These are phyloP conservation scores for Australoheros facetus DNA, from an alignment of 2,797 vertebrate species.

Conservation along the genomic window DNA sequence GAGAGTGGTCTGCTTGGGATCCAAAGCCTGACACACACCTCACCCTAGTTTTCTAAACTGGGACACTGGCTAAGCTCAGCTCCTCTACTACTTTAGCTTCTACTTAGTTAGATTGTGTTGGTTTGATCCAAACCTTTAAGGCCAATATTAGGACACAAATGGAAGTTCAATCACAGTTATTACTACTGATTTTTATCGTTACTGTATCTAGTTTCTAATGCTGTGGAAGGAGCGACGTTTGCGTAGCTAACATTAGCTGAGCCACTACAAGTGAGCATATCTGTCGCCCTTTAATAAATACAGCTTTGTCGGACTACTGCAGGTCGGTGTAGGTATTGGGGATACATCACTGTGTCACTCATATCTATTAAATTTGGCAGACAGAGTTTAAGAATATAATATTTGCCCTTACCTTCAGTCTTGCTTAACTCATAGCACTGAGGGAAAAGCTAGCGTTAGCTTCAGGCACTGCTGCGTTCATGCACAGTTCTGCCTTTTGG, in stretches of 20 bases:
- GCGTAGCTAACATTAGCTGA: constrained; percentile 38
- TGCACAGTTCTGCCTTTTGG: not conserved
- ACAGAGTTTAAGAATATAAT: not conserved
- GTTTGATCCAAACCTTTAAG: not conserved
- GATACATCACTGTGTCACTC: not conserved
- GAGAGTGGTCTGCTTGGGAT: not conserved
- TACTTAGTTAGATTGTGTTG: not conserved
- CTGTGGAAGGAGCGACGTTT: not conserved
- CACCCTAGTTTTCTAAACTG: not conserved
- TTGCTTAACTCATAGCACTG: constrained; percentile 67
- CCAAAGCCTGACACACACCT: not conserved
- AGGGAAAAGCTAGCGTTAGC: constrained; percentile 40
- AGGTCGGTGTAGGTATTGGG: not conserved
- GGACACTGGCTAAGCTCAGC: not conserved
- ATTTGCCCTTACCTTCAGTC: constrained; percentile 49
- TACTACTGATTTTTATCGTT: not conserved
- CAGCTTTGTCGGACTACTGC: not conserved
- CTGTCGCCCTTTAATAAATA: not conserved
- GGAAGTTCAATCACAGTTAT: not conserved
- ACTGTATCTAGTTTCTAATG: not conserved
- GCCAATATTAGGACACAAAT: not conserved
- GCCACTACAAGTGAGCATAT: constrained; percentile 30
- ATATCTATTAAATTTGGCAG: not conserved
- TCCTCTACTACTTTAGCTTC: not conserved
- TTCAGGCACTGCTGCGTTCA: constrained; percentile 46